Evolutionary conservation across 2,888 invertebrate genomes (phyloP).

Genomic region (Dryocosmus kuriphilus): DNA sequence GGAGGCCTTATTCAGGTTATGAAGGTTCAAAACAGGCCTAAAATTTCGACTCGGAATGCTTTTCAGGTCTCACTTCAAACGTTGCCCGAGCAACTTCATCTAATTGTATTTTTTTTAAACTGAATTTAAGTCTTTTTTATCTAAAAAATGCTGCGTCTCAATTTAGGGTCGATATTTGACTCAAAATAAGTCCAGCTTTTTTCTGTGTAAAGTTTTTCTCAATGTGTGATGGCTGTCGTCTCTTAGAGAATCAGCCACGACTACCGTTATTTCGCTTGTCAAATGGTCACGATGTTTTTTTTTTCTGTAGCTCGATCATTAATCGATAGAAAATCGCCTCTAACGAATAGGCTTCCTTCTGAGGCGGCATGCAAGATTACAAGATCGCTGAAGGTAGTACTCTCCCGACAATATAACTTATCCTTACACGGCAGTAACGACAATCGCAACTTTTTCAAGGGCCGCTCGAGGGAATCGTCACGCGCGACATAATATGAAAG

Average conservation of each 20-base stretch:
- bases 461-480: constrained; percentile 15
- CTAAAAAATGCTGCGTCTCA: no score
- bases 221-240: no score
- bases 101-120: no score
- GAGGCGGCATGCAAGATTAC: constrained; percentile 10
- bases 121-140: no score
- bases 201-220: no score
- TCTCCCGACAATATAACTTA: constrained; percentile 25
- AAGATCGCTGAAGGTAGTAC: constrained; percentile 14
- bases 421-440: constrained; percentile 30
- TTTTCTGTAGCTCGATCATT: constrained; percentile 15
- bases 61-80: no score
- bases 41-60: no score
- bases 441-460: constrained; percentile 35
- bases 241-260: not conserved
- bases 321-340: constrained; percentile 17
- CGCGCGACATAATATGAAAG: constrained; percentile 38
- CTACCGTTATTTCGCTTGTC: constrained; percentile 27
- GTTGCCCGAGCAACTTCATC: no score
- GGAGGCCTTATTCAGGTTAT: no score
- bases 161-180: no score
- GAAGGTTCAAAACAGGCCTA: no score
- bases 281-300: constrained; percentile 16
- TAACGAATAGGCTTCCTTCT: constrained; percentile 15
- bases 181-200: no score